Evolutionary conservation across 2,113 vertebrate species (phyloP).

Genomic region (Tamias sibiricus): DNA sequence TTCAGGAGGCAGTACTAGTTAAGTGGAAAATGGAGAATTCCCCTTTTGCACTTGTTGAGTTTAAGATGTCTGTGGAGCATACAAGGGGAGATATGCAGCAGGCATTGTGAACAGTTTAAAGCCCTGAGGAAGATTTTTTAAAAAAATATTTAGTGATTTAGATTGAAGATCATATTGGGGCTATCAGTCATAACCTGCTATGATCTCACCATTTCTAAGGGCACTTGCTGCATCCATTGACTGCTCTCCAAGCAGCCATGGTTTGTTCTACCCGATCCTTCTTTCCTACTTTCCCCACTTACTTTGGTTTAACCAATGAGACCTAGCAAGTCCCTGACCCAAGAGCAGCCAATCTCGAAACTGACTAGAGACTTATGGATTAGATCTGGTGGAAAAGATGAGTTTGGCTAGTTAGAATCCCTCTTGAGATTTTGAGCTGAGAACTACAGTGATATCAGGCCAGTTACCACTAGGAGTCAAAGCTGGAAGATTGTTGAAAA

Average conservation of each 20-base stretch:
- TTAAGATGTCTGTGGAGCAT: neutral
- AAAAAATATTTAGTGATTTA: conserved; percentile 11
- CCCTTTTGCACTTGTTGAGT: neutral
- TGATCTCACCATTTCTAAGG: neutral
- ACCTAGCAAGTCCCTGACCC: neutral
- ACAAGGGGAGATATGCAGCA: neutral
- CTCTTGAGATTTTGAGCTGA: conserved; percentile 18
- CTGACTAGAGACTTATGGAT: neutral
- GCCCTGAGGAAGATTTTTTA: neutral
- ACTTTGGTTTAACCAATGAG: neutral
- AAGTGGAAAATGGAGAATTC: conserved; percentile 33
- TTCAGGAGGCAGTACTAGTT: neutral
- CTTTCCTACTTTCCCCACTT: neutral
- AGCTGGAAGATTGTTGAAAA: conserved; percentile 14
- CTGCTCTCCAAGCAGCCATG: neutral
- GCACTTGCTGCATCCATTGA: neutral
- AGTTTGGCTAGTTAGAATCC: conserved; percentile 16
- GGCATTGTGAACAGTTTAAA: conserved; percentile 12
- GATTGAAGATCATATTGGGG: neutral
- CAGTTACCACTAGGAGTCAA: neutral
- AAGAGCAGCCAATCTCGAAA: neutral
- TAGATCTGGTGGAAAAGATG: neutral
- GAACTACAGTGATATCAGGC: neutral
- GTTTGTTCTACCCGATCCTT: neutral
- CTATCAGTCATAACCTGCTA: neutral